These are phyloP conservation scores for Sturmia bella DNA, from an alignment of 2,888 invertebrate genomes.

Conservation along the genomic window DNA sequence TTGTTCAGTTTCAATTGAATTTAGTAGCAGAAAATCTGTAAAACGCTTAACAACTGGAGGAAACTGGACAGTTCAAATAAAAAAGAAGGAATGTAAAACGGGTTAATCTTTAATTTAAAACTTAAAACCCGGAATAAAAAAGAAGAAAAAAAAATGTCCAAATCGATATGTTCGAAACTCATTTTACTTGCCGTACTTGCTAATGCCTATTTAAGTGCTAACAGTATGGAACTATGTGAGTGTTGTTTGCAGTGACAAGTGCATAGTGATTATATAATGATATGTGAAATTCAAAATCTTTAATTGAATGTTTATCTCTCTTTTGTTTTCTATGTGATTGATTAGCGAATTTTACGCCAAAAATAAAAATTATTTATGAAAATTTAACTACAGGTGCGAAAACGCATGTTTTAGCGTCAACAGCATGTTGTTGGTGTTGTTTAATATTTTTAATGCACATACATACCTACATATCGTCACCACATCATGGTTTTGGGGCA, in stretches of 20 bases:
- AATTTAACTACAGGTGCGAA: slow-evolving; percentile 68
- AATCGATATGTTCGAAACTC: slow-evolving; percentile 15
- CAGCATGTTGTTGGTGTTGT: slow-evolving; percentile 43
- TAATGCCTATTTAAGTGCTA: slow-evolving; percentile 37
- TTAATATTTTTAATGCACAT: slow-evolving; percentile 37
- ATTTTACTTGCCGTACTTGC: slow-evolving; percentile 15
- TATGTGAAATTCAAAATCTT: slow-evolving; percentile 7
- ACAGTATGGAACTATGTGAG: slow-evolving; percentile 69
- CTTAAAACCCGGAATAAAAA: slow-evolving; percentile 12
- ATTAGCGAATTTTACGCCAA: slow-evolving; percentile 63
- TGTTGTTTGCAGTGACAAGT: background rate
- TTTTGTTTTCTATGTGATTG: slow-evolving; percentile 22
- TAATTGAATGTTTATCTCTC: slow-evolving; percentile 37
- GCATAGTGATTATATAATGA: slow-evolving; percentile 24
- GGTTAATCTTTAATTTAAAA: background rate
- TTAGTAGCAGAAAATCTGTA: slow-evolving; percentile 64
- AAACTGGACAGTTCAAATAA: slow-evolving; percentile 6
- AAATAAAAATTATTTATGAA: slow-evolving; percentile 63
- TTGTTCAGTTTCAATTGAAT: slow-evolving; percentile 39
- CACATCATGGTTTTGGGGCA: too few species aligned
- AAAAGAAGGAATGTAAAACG: slow-evolving; percentile 14
- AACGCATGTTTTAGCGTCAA: slow-evolving; percentile 41
- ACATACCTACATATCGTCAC: too few species aligned
- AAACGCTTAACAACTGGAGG: slow-evolving; percentile 54
- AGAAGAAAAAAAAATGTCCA: slow-evolving; percentile 22